Conservation (phyloP, 2,113 vertebrate genomes). For the Dasyprocta punctata region DNA sequence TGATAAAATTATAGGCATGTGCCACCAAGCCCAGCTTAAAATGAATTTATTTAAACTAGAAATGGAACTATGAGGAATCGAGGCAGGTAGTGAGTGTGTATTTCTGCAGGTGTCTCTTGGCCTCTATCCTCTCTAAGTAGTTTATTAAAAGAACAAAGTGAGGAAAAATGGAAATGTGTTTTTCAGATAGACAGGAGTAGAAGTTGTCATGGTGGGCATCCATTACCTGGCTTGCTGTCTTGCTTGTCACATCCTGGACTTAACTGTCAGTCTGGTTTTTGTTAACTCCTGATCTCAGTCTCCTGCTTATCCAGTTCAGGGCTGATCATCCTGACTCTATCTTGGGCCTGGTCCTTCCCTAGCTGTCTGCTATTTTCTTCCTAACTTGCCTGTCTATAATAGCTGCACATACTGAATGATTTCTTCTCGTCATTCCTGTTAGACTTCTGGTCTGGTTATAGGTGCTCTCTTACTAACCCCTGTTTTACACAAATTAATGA, state of each 20-base stretch:
- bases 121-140: neutral
- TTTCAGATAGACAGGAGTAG: neutral
- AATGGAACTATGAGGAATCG: neutral
- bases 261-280: neutral
- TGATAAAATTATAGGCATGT: neutral
- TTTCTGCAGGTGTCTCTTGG: neutral
- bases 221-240: neutral
- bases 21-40: neutral
- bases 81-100: neutral
- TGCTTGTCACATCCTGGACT: neutral
- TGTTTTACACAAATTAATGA: neutral
- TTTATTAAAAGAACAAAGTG: neutral
- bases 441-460: neutral
- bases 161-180: neutral
- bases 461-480: neutral
- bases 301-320: neutral
- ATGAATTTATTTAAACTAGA: neutral
- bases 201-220: neutral
- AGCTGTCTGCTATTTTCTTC: neutral
- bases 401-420: neutral
- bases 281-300: neutral
- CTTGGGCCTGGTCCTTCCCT: neutral
- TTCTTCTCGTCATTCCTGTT: neutral
- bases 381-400: neutral
- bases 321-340: neutral